Conservation (phyloP, 92 coral and sea anemone genomes). For the Paragorgia papillata region DNA sequence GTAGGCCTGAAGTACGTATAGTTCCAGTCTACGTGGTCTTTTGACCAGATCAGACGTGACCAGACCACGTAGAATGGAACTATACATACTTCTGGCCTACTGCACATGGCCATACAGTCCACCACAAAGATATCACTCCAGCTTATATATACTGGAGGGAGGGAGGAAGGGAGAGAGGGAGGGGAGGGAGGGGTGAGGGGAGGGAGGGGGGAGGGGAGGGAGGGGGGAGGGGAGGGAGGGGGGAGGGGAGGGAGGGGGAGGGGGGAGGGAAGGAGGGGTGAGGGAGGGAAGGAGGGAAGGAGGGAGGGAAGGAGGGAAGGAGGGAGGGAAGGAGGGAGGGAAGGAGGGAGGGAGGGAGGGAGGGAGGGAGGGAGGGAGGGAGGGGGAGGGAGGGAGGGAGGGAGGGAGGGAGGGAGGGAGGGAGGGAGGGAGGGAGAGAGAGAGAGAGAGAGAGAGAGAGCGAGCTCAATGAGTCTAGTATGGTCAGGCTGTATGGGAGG, state of each 20-base stretch:
- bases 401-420: too few species aligned
- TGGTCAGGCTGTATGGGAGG: not conserved
- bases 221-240: not conserved
- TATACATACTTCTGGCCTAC: too few species aligned
- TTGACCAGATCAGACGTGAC: too few species aligned
- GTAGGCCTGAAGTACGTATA: too few species aligned
- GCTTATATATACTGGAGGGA: too few species aligned
- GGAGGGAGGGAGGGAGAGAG: constrained; percentile 14
- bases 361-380: not conserved
- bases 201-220: not conserved
- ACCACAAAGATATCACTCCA: too few species aligned
- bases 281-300: constrained; percentile 18
- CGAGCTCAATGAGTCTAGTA: not conserved
- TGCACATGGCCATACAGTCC: too few species aligned
- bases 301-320: constrained; percentile 16
- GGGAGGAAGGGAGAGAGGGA: too few species aligned
- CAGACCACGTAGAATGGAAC: too few species aligned
- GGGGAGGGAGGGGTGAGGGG: not conserved
- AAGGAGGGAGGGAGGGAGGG: not conserved
- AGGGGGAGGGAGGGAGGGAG: too few species aligned
- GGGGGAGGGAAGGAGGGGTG: constrained; percentile 10
- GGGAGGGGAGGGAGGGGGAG: not conserved
- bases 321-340: constrained; percentile 6
- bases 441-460: not conserved
- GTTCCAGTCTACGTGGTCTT: too few species aligned